These are phyloP conservation scores for Euwallacea fornicatus DNA, from an alignment of 1,140 invertebrate species.

Conservation along the genomic window DNA sequence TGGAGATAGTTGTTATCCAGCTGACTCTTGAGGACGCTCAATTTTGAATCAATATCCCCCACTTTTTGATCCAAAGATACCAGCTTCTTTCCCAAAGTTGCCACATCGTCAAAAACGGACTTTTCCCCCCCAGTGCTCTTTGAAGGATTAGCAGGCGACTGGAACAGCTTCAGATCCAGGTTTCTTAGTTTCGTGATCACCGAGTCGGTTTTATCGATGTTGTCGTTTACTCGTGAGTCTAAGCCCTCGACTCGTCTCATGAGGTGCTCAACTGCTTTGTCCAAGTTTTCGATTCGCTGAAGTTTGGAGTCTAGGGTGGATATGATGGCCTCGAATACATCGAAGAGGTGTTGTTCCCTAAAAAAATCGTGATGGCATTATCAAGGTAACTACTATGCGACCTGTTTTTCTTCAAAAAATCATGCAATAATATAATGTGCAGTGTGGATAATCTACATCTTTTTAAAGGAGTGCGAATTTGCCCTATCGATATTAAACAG, in stretches of 20 bases:
- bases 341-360: slow-evolving; percentile 86
- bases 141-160: slow-evolving; percentile 40
- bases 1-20: slow-evolving; percentile 78
- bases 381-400: not conserved
- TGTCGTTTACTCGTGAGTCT: slow-evolving; percentile 77
- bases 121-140: slow-evolving; percentile 8
- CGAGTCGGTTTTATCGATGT: slow-evolving; percentile 80
- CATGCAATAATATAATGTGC: too few relatives aligned
- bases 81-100: slow-evolving; percentile 32
- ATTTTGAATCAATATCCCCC: slow-evolving; percentile 75
- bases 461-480: too few relatives aligned
- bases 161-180: slow-evolving; percentile 72
- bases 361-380: slow-evolving; percentile 49
- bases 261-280: slow-evolving; percentile 81
- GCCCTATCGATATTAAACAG: too few relatives aligned
- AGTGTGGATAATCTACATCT: too few relatives aligned
- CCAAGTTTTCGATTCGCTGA: slow-evolving; percentile 82
- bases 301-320: slow-evolving; percentile 84
- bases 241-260: slow-evolving; percentile 79
- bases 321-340: slow-evolving; percentile 85
- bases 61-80: slow-evolving; percentile 77
- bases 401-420: not conserved
- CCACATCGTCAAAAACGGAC: slow-evolving; percentile 20
- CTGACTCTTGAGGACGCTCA: slow-evolving; percentile 76
- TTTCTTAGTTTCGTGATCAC: slow-evolving; percentile 74